Base-by-base conservation (phyloP, 1,140 invertebrate genomes). In the Pachyrhynchus sulphureomaculatus region DNA sequence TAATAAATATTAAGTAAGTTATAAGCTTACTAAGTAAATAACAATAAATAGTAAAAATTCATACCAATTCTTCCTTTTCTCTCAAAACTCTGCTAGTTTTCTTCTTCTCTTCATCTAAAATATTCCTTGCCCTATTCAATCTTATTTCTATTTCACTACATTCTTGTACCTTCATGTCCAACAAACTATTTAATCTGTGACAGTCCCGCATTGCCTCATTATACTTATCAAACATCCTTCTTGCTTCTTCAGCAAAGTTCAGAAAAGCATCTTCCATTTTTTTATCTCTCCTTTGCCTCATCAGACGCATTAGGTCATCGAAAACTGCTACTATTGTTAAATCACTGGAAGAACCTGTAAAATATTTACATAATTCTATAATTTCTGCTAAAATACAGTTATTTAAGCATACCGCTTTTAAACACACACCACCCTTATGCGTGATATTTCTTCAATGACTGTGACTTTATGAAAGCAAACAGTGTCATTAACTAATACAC, bases 81-180 rank as follows among this genome's bases (percentile, higher is more conserved):
- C 83, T 76, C 72, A 90, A 84, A 0, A 81, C 82, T 53, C 73
- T 73, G 18, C 80, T 79, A 20, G 88, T 78, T 52, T 83, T 83
- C 63, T 84, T 83, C 64, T 88, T 89, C 68, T 94, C 91, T 36
- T 84, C 81, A 72, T 93, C 90, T 4, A 94, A 78, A 29, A 92
- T 78, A 58, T 85, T 86, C 44, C 90, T 83, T 0, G 88, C 89
- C 72, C 90, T 87, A 58, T 84, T 85, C 36, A 94, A 80, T 72
- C 91, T 90, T 12, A 83, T 84, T 57, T 92, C 88, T 49, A 90
- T 80, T 62, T 86, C 83, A 56, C 60, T 69, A 34, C 57, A 65
- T 32, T 73, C 68, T 32, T 69, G 56, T 4, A 56, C 66, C 52
- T 65, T 73, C 18, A 60, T 55, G 57, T 73, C 68, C 1, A 74